A percentile compares a stretch with the other conserved stretches of the same genome.
Conservation (phyloP, 1,140 invertebrate genomes). For the Lasioglossum albipes region DNA sequence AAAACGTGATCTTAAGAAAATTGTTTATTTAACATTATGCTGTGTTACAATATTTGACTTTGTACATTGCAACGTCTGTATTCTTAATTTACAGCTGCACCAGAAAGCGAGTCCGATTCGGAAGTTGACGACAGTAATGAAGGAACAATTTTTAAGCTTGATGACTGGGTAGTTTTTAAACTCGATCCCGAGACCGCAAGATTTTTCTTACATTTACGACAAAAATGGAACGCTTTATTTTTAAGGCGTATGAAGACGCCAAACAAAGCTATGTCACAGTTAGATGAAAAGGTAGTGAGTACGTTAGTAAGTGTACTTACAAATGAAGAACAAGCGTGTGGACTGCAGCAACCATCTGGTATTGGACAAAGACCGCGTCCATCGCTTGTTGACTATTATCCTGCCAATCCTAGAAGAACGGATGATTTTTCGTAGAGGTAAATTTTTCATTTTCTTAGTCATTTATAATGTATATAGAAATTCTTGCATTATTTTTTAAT, state of each 20-base stretch:
- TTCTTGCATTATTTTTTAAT: background rate
- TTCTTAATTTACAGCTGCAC: constrained; percentile 60
- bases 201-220: constrained; percentile 86
- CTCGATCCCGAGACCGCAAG: constrained; percentile 85
- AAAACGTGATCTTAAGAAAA: too few species aligned
- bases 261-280: constrained; percentile 82
- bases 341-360: constrained; percentile 86
- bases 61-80: constrained; percentile 3
- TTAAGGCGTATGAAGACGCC: constrained; percentile 87
- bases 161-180: constrained; percentile 91
- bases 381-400: constrained; percentile 81
- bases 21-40: background rate
- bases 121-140: constrained; percentile 84
- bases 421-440: constrained; percentile 71
- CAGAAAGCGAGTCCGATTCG: constrained; percentile 82
- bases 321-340: constrained; percentile 86
- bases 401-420: constrained; percentile 71
- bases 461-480: background rate
- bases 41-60: constrained; percentile 9
- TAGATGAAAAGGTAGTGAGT: constrained; percentile 87
- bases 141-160: constrained; percentile 84
- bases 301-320: constrained; percentile 85
- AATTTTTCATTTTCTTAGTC: constrained; percentile 28
- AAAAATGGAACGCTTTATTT: constrained; percentile 89
- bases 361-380: constrained; percentile 89